Evolutionary conservation across 2,113 vertebrate species (phyloP).

Genomic region (Bostrychus sinensis): DNA sequence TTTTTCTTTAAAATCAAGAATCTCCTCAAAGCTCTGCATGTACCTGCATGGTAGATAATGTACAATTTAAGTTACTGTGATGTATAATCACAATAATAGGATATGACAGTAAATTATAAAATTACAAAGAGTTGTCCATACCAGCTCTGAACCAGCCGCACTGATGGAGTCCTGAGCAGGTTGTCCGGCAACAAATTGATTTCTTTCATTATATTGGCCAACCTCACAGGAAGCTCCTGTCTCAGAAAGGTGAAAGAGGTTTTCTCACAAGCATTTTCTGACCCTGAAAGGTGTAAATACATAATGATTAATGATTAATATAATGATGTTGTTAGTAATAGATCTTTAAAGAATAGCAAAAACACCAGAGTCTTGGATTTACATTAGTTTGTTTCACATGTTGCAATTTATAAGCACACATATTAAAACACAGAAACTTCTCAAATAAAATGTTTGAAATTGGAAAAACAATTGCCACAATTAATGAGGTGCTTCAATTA

Average conservation of each 20-base stretch:
- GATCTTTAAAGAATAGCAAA: background rate
- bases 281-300: conserved; percentile 77
- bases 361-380: background rate
- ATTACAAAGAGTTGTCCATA: conserved; percentile 59
- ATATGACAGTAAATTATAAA: background rate
- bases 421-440: no score
- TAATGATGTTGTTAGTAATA: no score
- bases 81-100: background rate
- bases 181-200: conserved; percentile 96
- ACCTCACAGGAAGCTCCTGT: conserved; percentile 91
- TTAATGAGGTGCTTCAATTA: no score
- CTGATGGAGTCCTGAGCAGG: conserved; percentile 90
- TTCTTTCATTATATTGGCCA: conserved; percentile 98
- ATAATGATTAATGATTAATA: background rate
- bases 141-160: conserved; percentile 95
- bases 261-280: conserved; percentile 94
- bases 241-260: conserved; percentile 95
- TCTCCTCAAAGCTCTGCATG: conserved; percentile 92
- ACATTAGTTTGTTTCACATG: no score
- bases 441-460: no score
- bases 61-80: background rate
- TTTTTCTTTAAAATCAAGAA: conserved; percentile 92
- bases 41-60: conserved; percentile 79
- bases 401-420: no score
- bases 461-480: no score